A percentile compares a stretch with the other conserved stretches of the same genome.
These are phyloP conservation scores for Malacoctenus gilli DNA, from an alignment of 2,797 vertebrate species.

Conservation along the genomic window DNA sequence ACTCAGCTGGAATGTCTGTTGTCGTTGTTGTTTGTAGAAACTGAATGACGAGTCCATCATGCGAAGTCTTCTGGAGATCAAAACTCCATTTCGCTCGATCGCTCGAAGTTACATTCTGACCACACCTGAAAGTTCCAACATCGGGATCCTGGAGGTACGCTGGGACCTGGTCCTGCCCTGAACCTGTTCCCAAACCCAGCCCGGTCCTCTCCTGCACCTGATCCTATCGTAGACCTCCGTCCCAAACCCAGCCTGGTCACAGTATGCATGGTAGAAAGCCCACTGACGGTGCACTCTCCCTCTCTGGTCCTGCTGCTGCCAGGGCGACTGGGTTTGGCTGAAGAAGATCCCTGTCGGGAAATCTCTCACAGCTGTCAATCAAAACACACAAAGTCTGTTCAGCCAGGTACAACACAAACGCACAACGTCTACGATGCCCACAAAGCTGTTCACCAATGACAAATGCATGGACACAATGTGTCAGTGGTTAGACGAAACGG, in stretches of 20 bases:
- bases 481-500: too few species aligned
- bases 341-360: constrained; percentile 74
- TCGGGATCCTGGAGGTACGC: constrained; percentile 69
- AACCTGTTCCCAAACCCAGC: too few species aligned
- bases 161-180: background rate
- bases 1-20: too few species aligned
- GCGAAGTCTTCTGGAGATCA: constrained; percentile 71
- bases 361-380: constrained; percentile 33
- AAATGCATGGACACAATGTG: too few species aligned
- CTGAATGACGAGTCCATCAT: constrained; percentile 71
- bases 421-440: too few species aligned
- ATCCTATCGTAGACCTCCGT: too few species aligned
- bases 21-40: constrained; percentile 48
- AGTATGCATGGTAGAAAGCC: too few species aligned
- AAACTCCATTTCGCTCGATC: constrained; percentile 57
- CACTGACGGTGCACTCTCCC: too few species aligned
- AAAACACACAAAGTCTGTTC: constrained; percentile 61
- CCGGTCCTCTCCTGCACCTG: too few species aligned
- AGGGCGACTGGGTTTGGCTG: constrained; percentile 83
- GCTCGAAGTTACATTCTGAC: constrained; percentile 71
- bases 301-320: constrained; percentile 26
- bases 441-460: too few species aligned
- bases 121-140: constrained; percentile 69
- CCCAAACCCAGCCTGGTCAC: too few species aligned
- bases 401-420: too few species aligned